Evolutionary conservation across 2,113 vertebrate species (phyloP), one percentile per base, ranked within the genome.

Genomic region (Callorhinus ursinus): DNA sequence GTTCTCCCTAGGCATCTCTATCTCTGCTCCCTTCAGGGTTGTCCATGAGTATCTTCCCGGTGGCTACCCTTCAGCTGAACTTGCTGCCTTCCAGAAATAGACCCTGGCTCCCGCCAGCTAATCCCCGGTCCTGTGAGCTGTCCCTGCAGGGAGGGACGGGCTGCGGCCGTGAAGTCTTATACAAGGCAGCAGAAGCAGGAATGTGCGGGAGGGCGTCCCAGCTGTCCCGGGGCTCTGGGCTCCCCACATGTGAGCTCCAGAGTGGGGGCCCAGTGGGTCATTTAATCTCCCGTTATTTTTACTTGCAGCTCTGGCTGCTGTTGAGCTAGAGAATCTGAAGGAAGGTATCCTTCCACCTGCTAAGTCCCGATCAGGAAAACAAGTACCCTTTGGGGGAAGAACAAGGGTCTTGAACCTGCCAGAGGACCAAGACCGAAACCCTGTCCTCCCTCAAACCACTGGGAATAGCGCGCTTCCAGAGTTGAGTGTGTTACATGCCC

Each of bases 21-120:
- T 71, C 59, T 96, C 89, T 88, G 57, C 24, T 91, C 46, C 67
- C n/a, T 91, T 65, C 67, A 53, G 14, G 9, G 28, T 55, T 28
- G 18, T 86, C 91, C 93, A 74, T 0, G 11, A 89, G 11, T 76
- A 63, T 71, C 61, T 92, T 92, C 71, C 49, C 83, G 74, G 79
- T 79, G 77, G 67, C 53, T 86, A 89, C 77, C 42, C 86, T 95
- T 71, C 46, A n/a, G 71, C 51, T 97, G 96, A 96, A 97, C 95
- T 95, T 94, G 94, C 90, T 95, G 80, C 88, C 61, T 97, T 97
- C 96, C 96, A 96, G 95, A 98, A 98, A 98, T 93, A 98, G 97
- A 97, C 80, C 28, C 5, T 88, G 74, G 65, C 63, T 71, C 7
- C 63, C 22, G 81, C 13, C 26, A 6, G 82, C 36, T 96, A 82